Evolutionary conservation across 2,113 vertebrate genomes (phyloP), one percentile per base, ranked within the genome.

Genomic region (Saguinus imperator): DNA sequence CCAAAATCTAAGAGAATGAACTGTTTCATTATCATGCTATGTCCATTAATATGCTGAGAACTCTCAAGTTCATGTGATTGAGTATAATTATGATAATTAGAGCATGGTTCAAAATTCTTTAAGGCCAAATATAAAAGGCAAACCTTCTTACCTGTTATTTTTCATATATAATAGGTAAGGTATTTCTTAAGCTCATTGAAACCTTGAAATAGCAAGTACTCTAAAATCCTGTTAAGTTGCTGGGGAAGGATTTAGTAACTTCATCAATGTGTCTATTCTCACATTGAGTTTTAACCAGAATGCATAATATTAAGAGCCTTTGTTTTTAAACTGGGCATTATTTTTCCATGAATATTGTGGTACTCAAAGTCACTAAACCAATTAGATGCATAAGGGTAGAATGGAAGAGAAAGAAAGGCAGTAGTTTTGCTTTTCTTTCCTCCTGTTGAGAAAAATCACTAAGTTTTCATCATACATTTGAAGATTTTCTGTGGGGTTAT

Each of bases 21-120:
- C 14, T 5, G 4, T 79, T 90, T 76, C 29, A 66, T 77, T 77
- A 35, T 57, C 6, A 17, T 5, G 13, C 35, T 64, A 29, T 52
- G 87, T 81, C 73, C 73, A 32, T 91, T 76, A 77, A 18, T 37
- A 29, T 37, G 55, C 82, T n/a, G 68, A 91, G 80, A 92, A 75
- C 50, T 82, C 64, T 85, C 37, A 91, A 77, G 48, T 84, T 83
- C 25, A 27, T 64, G 16, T 92, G 76, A 93, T 86, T 91, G 50
- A 89, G 40, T 79, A 37, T 82, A 87, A 92, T 92, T 66, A 64
- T 48, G 90, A 52, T 79, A 73, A 89, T 89, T 81, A 91, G 32
- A 48, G 66, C 43, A 16, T 25, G 73, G 43, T 75, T 97, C 76
- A 64, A 93, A 89, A 87, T 94, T 45, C 61, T 81, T 91, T 61